phyloP scores from a whole-genome alignment of 2,888 invertebrate species.

The Apotomis betuletana region DNA sequence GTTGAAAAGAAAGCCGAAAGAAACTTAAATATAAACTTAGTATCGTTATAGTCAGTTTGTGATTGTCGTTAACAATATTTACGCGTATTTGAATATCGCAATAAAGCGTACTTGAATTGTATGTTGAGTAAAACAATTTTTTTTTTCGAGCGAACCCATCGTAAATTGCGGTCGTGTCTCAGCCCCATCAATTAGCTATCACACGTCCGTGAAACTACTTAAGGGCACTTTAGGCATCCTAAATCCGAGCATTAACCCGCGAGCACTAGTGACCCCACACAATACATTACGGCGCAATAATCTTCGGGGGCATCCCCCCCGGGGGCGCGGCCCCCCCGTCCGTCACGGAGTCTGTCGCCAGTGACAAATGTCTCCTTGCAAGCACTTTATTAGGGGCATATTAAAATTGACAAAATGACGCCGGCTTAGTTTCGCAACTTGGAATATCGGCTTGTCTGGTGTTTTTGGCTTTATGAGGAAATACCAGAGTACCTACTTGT shows the following conservation, averaged over 20 bases:
- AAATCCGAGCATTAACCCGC: slow-evolving; percentile 41
- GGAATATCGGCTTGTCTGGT: background rate
- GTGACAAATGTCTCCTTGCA: slow-evolving; percentile 69
- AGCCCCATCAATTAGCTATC: slow-evolving; percentile 32
- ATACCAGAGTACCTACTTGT: too few relatives aligned
- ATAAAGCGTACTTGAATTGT: too few relatives aligned
- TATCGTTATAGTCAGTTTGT: too few relatives aligned
- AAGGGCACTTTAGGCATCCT: slow-evolving; percentile 37
- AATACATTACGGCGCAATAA: slow-evolving; percentile 44
- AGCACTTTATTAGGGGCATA: slow-evolving; percentile 60
- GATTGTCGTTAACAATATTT: too few relatives aligned
- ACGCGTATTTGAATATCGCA: too few relatives aligned
- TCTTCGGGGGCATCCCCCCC: slow-evolving; percentile 36
- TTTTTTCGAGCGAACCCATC: background rate
- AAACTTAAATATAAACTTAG: too few relatives aligned
- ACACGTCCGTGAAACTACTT: slow-evolving; percentile 33
- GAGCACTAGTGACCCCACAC: slow-evolving; percentile 45
- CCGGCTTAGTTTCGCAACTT: slow-evolving; percentile 12
- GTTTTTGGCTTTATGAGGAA: too few relatives aligned
- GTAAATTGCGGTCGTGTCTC: background rate
- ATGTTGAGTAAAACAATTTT: too few relatives aligned
- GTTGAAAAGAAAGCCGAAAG: too few relatives aligned
- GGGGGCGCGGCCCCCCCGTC: slow-evolving; percentile 50
- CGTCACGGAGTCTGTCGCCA: slow-evolving; percentile 67
- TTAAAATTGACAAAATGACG: slow-evolving; percentile 53